phyloP scores from a whole-genome alignment of 2,113 vertebrate species.

The Macrotus californicus region DNA sequence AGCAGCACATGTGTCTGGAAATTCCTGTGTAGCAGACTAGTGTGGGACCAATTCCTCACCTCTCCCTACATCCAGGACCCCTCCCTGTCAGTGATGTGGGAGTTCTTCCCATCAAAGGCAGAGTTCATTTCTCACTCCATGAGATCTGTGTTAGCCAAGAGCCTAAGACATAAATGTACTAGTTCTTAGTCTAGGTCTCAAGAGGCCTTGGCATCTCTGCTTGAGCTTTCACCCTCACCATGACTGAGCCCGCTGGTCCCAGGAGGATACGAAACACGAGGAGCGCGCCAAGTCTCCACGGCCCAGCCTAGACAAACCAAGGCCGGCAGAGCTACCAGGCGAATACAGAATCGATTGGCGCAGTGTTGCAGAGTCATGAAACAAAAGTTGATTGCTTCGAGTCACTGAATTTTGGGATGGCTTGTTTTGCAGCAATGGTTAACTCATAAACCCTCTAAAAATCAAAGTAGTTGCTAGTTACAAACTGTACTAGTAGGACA shows the following conservation, averaged over 20 bases:
- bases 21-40: rapidly evolving
- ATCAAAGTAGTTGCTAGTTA: background rate
- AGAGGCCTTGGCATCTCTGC: background rate
- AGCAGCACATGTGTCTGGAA: rapidly evolving
- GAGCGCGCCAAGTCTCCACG: background rate
- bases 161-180: background rate
- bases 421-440: background rate
- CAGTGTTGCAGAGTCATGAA: background rate
- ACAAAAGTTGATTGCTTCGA: background rate
- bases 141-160: background rate
- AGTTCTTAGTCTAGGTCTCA: background rate
- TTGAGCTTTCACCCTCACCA: background rate
- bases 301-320: background rate
- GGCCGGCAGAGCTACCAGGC: background rate
- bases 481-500: background rate
- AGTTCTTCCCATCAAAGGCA: background rate
- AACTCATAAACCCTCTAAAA: background rate
- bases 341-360: background rate
- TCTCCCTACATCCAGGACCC: background rate
- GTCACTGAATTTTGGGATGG: background rate
- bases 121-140: background rate
- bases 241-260: background rate
- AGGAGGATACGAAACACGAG: background rate
- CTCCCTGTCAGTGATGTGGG: background rate
- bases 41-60: background rate